Conservation (phyloP, 1,140 invertebrate species). For the Diorhabda sublineata region DNA sequence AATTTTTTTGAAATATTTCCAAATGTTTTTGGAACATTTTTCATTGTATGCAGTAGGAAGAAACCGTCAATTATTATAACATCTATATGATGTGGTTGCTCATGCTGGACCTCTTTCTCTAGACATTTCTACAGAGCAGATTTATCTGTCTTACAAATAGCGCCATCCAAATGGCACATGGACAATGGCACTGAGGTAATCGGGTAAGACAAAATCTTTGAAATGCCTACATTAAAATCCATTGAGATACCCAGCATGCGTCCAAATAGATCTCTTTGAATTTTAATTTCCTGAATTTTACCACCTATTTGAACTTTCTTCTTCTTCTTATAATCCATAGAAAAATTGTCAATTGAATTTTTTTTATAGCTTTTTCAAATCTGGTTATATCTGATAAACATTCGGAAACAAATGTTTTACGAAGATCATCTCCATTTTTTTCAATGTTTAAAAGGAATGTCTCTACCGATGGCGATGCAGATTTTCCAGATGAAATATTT, state of each 20-base stretch:
- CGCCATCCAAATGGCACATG: background rate
- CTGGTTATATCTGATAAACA: background rate
- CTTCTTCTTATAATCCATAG: background rate
- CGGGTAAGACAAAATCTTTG: background rate
- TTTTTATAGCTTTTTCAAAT: background rate
- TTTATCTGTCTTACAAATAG: slow-evolving; percentile 29
- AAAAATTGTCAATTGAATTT: background rate
- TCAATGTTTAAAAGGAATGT: background rate
- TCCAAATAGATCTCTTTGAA: slow-evolving; percentile 14
- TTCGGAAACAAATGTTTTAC: background rate
- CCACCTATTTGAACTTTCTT: background rate
- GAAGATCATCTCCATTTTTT: background rate
- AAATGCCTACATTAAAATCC: background rate
- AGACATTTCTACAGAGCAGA: slow-evolving; percentile 28
- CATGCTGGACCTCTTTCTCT: slow-evolving; percentile 25
- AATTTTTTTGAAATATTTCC: slow-evolving; percentile 26
- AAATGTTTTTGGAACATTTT: too few species aligned
- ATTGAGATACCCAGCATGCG: background rate
- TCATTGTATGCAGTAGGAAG: too few species aligned
- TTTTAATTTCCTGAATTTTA: background rate
- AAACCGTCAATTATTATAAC: background rate
- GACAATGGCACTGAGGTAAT: background rate
- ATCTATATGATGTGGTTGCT: slow-evolving; percentile 29
- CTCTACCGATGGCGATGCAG: background rate
- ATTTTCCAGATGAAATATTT: slow-evolving; percentile 29